phyloP scores from a whole-genome alignment of 1,140 invertebrate species.

The Grapholita molesta region DNA sequence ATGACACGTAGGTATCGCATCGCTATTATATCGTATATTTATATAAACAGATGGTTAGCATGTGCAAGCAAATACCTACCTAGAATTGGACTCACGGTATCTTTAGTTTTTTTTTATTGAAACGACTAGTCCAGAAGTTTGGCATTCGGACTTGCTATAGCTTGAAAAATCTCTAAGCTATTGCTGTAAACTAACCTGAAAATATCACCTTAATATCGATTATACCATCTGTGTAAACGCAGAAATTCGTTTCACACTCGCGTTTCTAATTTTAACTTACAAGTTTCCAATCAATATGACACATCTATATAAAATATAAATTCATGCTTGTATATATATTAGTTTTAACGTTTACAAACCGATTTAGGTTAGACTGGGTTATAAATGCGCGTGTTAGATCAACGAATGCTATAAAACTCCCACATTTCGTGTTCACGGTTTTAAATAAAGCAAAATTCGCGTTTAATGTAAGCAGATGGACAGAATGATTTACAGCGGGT shows the following conservation, averaged over 20 bases:
- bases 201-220: too few relatives aligned
- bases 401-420: slow-evolving; percentile 31
- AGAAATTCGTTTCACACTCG: not conserved
- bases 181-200: too few relatives aligned
- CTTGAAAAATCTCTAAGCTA: too few relatives aligned
- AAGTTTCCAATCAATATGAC: not conserved
- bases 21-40: too few relatives aligned
- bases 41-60: too few relatives aligned
- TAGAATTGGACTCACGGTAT: too few relatives aligned
- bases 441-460: slow-evolving; percentile 38
- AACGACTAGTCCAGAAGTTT: too few relatives aligned
- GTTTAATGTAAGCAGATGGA: slow-evolving; percentile 48
- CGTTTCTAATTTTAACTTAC: not conserved
- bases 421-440: slow-evolving; percentile 31
- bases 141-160: too few relatives aligned
- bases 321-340: not conserved
- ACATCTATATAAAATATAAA: not conserved
- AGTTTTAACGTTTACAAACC: not conserved
- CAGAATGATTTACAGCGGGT: slow-evolving; percentile 40
- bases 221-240: too few relatives aligned
- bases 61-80: too few relatives aligned
- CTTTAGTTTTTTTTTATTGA: too few relatives aligned
- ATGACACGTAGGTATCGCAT: too few relatives aligned
- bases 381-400: slow-evolving; percentile 12
- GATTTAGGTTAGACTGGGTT: not conserved